Conservation (phyloP, 2,797 vertebrate species). For the Lepidocolaptes lacrymiger region DNA sequence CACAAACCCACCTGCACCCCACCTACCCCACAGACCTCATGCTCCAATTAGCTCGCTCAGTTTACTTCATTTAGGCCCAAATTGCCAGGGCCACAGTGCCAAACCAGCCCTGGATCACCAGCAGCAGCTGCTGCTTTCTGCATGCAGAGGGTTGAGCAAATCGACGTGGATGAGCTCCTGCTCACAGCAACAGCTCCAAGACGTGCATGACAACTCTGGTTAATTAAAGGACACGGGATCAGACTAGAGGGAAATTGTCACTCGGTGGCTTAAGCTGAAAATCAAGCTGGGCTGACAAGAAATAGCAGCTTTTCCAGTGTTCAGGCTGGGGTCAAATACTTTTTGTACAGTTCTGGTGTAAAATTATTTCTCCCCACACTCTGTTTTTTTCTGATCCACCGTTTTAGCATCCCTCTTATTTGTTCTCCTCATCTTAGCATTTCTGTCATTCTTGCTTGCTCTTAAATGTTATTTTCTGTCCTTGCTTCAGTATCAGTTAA, state of each 20-base stretch:
- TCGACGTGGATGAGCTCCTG: background rate
- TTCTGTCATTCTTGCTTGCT: constrained; percentile 30
- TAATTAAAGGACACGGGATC: constrained; percentile 36
- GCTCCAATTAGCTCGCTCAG: background rate
- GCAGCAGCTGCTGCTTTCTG: constrained; percentile 35
- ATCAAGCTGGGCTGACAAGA: background rate
- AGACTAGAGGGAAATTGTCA: background rate
- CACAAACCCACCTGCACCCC: background rate
- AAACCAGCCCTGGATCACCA: background rate
- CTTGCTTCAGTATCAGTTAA: background rate
- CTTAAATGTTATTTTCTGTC: constrained; percentile 33
- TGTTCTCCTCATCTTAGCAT: background rate
- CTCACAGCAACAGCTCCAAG: constrained; percentile 7
- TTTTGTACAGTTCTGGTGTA: background rate
- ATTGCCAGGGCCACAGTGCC: constrained; percentile 9
- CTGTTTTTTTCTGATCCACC: background rate
- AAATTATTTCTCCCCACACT: background rate
- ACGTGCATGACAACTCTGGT: background rate
- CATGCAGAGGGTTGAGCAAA: background rate
- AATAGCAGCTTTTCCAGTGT: background rate
- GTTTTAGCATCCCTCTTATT: background rate
- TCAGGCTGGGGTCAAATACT: background rate
- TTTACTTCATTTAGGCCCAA: background rate
- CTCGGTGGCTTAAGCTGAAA: background rate
- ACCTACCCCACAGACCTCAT: background rate